Base-by-base conservation (phyloP, 92 coral and sea anemone species). In the Actinostola sp. region DNA sequence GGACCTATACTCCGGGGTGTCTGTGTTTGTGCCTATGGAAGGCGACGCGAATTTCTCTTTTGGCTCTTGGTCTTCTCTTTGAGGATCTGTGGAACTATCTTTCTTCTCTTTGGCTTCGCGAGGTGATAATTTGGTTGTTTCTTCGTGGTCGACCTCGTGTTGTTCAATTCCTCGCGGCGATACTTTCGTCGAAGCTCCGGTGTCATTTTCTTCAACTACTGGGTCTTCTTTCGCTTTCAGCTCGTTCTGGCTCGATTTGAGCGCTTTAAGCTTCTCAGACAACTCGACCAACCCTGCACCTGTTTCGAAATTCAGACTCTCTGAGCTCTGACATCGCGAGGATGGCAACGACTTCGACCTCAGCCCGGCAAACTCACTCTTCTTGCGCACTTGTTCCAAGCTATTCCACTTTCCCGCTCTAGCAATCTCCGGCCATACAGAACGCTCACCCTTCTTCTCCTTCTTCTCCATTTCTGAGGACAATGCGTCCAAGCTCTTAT, bases 381-480 rank as follows among this genome's bases (percentile, higher is more conserved):
- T 78, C 49, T 78, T 77, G 29, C 81, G 77, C 57, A 93, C 67
- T 67, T 84, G 94, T 46, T 91, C 98, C 83, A 93, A 19, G 34
- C 97, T 93, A 61, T 91, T 85, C 97, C 97, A 91, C 48, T 91
- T 88, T 1, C 97, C 97, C 7, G 80, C 84, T 42, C 97, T 75
- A 13, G 88, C 84, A 25, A 91, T 79, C 0, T 48, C 39, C 14
- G 97, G 97, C 88, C 86, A 80, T 2, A 87, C 68, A 0, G 86
- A 53, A 15, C 89, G 55, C 33, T 84, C 77, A 11, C 81, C 89
- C 45, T 82, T 81, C 29, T 58, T 60, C 0, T 32, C 72, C 20
- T 43, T 55, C 43, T 62, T 46, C 31, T 66, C 80, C 60, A 77
- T 68, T 20, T 84, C 81, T 23, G 81, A 84, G 8, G 70, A 62